Conservation (phyloP, 2,888 invertebrate species). For the Cryptosula pallasiana region DNA sequence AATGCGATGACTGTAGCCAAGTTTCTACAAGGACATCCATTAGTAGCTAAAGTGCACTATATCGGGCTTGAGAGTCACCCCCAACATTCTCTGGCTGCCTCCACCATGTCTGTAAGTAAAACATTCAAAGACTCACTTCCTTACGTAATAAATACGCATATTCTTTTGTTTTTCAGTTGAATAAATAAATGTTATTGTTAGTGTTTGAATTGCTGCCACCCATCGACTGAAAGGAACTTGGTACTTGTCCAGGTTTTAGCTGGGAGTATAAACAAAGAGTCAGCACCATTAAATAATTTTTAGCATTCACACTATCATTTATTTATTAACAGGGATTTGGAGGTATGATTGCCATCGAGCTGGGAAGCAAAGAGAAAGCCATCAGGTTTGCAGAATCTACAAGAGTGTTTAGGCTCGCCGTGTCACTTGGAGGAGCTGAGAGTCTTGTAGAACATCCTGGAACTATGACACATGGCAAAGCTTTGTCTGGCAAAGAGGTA, state of each 20-base stretch:
- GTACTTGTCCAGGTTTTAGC: too few species aligned
- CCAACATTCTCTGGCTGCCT: conserved; percentile 55
- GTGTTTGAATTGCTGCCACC: too few species aligned
- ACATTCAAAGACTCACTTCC: too few species aligned
- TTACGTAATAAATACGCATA: too few species aligned
- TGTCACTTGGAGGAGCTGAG: conserved; percentile 91
- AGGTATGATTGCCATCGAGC: conserved; percentile 83
- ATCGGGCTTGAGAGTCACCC: conserved; percentile 59
- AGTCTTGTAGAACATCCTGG: conserved; percentile 88
- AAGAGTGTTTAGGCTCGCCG: conserved; percentile 60
- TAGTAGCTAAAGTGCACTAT: conserved; percentile 69
- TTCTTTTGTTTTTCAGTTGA: too few species aligned
- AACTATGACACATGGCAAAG: conserved; percentile 91
- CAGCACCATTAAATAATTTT: too few species aligned
- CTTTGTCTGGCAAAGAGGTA: background rate
- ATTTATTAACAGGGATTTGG: conserved; percentile 67
- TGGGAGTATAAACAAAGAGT: too few species aligned
- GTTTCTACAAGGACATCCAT: conserved; percentile 74
- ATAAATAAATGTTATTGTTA: too few species aligned
- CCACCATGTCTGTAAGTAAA: too few species aligned
- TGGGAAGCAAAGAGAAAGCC: conserved; percentile 72
- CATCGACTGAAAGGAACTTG: too few species aligned
- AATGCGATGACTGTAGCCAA: conserved; percentile 73
- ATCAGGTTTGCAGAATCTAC: conserved; percentile 60
- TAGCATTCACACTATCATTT: too few species aligned